Conservation (phyloP, 92 coral and sea anemone species). For the Siderastrea radians region DNA sequence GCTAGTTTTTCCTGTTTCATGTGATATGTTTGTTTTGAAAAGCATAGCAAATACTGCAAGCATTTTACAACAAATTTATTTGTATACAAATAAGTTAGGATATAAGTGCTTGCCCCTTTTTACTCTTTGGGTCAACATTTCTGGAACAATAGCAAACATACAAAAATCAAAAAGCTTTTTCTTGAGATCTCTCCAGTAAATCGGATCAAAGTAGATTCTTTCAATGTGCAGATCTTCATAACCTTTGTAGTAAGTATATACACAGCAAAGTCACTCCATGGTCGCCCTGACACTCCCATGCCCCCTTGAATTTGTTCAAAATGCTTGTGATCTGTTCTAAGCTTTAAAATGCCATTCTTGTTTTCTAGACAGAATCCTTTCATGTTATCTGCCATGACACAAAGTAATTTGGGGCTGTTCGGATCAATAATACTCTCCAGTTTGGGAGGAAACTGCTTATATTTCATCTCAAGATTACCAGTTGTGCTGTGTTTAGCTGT, state of each 20-base stretch:
- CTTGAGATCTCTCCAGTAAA: slow-evolving; percentile 28
- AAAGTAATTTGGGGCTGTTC: not conserved
- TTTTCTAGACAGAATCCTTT: slow-evolving; percentile 37
- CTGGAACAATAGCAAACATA: slow-evolving; percentile 35
- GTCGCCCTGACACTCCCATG: slow-evolving; percentile 45
- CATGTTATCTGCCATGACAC: slow-evolving; percentile 1
- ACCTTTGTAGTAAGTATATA: slow-evolving; percentile 8
- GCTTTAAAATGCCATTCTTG: slow-evolving; percentile 11
- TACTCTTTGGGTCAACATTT: slow-evolving; percentile 26
- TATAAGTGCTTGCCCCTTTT: slow-evolving; percentile 37
- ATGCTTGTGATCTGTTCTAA: slow-evolving; percentile 21
- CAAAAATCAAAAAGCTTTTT: slow-evolving; percentile 31
- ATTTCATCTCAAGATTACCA: slow-evolving; percentile 58
- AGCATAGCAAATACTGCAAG: no score
- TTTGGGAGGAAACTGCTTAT: slow-evolving; percentile 30
- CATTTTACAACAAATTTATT: not conserved
- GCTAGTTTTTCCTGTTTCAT: no score
- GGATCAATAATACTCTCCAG: not conserved
- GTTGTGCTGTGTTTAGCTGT: slow-evolving; percentile 32
- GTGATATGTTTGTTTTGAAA: no score
- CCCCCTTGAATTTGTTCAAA: slow-evolving; percentile 71
- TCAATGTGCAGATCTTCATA: slow-evolving; percentile 20
- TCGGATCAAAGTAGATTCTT: slow-evolving; percentile 37
- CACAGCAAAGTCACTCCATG: slow-evolving; percentile 65
- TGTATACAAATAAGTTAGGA: slow-evolving; percentile 42